Evolutionary conservation across 2,888 invertebrate genomes (phyloP).

Genomic region (Zygogramma bicolorata): DNA sequence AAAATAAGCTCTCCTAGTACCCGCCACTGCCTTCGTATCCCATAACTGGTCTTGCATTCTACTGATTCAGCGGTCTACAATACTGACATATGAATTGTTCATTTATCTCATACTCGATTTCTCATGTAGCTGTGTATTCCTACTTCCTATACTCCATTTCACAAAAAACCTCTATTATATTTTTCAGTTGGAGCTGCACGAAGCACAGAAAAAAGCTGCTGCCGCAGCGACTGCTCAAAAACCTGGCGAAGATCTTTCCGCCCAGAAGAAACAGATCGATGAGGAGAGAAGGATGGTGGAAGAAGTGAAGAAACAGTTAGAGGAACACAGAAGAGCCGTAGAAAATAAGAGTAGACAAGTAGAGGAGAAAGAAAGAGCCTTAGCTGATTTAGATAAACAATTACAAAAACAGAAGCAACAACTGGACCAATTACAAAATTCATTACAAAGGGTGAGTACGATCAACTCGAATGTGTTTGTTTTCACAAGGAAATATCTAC

Average conservation of each 20-base stretch:
- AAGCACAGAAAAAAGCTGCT: constrained; percentile 85
- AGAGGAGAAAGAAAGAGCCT: constrained; percentile 87
- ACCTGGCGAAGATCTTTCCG: constrained; percentile 77
- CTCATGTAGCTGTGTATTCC: not conserved
- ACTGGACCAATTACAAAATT: constrained; percentile 91
- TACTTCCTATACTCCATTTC: not conserved
- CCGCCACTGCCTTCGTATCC: too few species aligned
- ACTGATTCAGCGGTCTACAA: too few species aligned
- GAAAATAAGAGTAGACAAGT: constrained; percentile 85
- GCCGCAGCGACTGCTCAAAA: constrained; percentile 70
- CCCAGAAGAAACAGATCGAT: constrained; percentile 74
- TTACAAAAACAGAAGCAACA: constrained; percentile 91
- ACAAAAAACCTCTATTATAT: not conserved
- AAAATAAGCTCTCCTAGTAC: too few species aligned
- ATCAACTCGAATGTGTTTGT: too few species aligned
- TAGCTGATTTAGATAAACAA: constrained; percentile 86
- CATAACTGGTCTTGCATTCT: too few species aligned
- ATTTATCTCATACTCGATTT: too few species aligned
- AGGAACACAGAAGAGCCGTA: constrained; percentile 79
- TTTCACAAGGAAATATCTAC: too few species aligned
- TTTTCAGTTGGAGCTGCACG: constrained; percentile 83
- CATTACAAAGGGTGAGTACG: constrained; percentile 79
- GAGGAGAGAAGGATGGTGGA: constrained; percentile 75
- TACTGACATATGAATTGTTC: too few species aligned
- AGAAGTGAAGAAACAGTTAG: constrained; percentile 72